These are phyloP conservation scores for Leptura quadrifasciata DNA, from an alignment of 2,888 invertebrate genomes.

Conservation along the genomic window DNA sequence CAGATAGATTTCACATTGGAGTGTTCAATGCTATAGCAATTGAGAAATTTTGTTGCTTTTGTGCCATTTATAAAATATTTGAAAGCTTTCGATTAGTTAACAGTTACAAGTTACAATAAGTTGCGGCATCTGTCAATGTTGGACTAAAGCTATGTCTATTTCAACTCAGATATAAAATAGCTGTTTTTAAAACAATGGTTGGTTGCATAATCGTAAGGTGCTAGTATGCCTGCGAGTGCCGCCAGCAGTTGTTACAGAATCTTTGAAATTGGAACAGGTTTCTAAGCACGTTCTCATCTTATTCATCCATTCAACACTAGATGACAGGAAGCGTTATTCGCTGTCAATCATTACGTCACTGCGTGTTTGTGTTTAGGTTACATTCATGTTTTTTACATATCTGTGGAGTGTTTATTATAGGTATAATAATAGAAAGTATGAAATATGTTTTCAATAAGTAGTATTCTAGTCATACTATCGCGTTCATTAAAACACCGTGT, in stretches of 20 bases:
- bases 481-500: constrained; percentile 19
- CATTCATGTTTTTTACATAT: constrained; percentile 59
- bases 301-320: not conserved
- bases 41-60: no score
- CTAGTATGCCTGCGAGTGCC: not conserved
- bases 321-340: not conserved
- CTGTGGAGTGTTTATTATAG: constrained; percentile 55
- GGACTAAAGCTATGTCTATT: no score
- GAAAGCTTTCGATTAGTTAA: no score
- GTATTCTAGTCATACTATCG: constrained; percentile 54
- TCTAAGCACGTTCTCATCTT: not conserved
- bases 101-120: no score
- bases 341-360: constrained; percentile 51
- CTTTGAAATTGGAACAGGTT: not conserved
- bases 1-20: no score
- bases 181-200: no score
- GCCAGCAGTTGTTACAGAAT: no score
- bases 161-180: no score
- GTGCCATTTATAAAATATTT: no score
- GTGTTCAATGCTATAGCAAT: no score
- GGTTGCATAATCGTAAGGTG: not conserved
- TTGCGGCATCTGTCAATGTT: no score
- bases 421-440: constrained; percentile 61
- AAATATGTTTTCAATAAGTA: constrained; percentile 53
- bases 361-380: constrained; percentile 53